Evolutionary conservation across 2,797 vertebrate species (phyloP), one percentile per base, ranked within the genome.

Genomic region (Periophthalmus magnuspinnatus): DNA sequence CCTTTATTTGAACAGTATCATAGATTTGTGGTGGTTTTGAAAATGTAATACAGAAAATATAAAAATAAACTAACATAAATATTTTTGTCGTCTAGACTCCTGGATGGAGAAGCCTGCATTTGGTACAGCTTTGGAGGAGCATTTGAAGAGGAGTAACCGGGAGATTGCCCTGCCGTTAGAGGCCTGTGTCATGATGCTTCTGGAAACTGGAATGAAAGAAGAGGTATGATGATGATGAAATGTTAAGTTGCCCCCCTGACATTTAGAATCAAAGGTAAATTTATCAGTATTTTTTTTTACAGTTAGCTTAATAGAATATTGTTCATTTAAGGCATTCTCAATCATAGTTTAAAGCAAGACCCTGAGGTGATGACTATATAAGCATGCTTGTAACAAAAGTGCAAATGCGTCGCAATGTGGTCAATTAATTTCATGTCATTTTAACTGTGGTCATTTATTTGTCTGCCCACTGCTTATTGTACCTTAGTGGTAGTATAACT

Each of bases 171-270:
- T 99, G 69, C 97, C 97, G 0, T 82, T 99, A 0, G 97, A 99
- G 85, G 97, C 97, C 77, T 99, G 97, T 10, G 95, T 99, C 66
- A 99, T 99, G 97, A 96, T 99, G 95, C 95, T 99, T 33, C 90
- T 99, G 88, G 97, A 99, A 82, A 98, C 97, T 0, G 97, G 97
- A 80, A 98, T 99, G 97, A 97, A 93, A 77, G 97, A 99, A 88
- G 97, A 99, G 97, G 97, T 98, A 84, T 13, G 70, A n/a, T n/a
- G n/a, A n/a, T n/a, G n/a, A n/a, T 80, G 16, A 3, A 10, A 7
- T 45, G 33, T 56, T 24, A 9, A 52, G 6, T 52, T 52, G 6
- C 48, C 5, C 28, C 41, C 13, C 41, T 45, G 41, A 19, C 17
- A 50, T 50, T 8, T 48, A 48, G 14, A 41, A 41, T 41, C 38